phyloP scores from a whole-genome alignment of 2,113 vertebrate species.

The Tychaedon coryphoeus region DNA sequence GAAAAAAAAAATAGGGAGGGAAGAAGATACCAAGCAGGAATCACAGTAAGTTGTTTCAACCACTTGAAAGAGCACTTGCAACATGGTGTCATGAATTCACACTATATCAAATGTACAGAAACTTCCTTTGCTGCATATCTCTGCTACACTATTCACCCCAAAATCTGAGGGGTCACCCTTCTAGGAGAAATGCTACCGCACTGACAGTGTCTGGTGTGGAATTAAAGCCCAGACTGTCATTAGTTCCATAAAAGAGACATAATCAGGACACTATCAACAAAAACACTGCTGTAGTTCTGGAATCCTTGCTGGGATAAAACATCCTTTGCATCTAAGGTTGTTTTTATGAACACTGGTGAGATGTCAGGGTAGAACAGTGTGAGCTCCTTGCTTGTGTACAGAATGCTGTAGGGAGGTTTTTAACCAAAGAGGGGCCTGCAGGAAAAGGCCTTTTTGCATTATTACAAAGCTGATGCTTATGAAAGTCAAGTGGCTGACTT shows the following conservation, averaged over 20 bases:
- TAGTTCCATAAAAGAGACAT: neutral
- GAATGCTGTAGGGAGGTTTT: neutral
- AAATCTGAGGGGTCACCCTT: neutral
- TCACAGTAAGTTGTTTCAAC: neutral
- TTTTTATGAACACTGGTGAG: neutral
- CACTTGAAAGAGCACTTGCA: neutral
- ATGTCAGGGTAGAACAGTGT: neutral
- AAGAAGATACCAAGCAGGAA: neutral
- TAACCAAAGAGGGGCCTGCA: neutral
- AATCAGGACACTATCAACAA: neutral
- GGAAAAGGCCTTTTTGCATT: neutral
- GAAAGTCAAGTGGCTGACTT: neutral
- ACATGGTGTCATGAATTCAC: neutral
- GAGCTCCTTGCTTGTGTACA: neutral
- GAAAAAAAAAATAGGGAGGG: no score
- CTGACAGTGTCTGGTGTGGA: neutral
- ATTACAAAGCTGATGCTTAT: neutral
- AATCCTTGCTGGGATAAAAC: neutral
- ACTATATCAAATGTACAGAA: neutral
- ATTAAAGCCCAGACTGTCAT: neutral
- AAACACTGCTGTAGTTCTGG: neutral
- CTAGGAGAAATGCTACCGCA: neutral
- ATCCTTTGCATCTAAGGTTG: neutral
- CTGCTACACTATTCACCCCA: neutral
- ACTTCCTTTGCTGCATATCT: neutral